phyloP scores from a whole-genome alignment of 2,797 vertebrate genomes.

The Pseudocheirus occidentalis region DNA sequence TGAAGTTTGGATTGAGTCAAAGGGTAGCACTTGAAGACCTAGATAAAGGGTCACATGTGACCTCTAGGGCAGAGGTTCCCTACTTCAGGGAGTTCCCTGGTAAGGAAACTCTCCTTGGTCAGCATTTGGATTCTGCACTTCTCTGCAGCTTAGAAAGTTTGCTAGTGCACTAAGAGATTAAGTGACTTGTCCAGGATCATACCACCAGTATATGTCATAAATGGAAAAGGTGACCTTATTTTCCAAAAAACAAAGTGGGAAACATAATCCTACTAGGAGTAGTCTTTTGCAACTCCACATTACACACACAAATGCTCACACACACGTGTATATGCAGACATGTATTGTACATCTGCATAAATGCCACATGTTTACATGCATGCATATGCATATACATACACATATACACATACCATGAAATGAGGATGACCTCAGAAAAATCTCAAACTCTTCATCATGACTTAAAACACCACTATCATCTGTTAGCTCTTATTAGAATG shows the following conservation, averaged over 20 bases:
- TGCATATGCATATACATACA: no score
- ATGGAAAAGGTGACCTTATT: neutral
- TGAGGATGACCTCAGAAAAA: neutral
- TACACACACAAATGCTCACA: neutral
- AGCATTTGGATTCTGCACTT: no score
- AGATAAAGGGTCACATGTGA: no score
- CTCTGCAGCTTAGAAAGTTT: neutral
- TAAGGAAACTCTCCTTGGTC: neutral
- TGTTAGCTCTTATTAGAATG: neutral
- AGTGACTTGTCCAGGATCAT: neutral
- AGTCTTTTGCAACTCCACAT: neutral
- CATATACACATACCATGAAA: neutral
- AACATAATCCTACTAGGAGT: neutral
- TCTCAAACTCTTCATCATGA: neutral
- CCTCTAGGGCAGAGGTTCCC: no score
- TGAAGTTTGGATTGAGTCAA: no score
- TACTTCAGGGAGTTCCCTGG: neutral
- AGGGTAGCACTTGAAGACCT: no score
- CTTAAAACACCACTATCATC: neutral
- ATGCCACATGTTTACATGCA: no score
- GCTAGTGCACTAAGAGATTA: neutral
- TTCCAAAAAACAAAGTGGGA: neutral
- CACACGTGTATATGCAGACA: neutral
- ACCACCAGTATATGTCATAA: neutral
- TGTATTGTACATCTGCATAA: no score